Percentiles rank a stretch among this genome's conserved stretches.
Evolutionary conservation across 2,888 invertebrate species (phyloP).

Genomic region (Prosapia bicincta): DNA sequence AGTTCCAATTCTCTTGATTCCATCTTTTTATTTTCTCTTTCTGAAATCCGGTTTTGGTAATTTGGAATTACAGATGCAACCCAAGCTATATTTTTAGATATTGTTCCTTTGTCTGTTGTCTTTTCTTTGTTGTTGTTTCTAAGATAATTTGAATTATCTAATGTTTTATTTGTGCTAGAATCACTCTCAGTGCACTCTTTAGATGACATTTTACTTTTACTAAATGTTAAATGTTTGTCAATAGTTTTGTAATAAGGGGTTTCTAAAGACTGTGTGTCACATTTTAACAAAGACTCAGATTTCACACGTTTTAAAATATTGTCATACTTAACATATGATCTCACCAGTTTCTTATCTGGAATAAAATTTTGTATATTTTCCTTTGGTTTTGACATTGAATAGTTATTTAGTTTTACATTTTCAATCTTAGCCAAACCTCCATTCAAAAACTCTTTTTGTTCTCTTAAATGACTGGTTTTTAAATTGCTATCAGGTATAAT

Average conservation of each 20-base stretch:
- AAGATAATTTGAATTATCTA: background rate
- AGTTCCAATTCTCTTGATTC: background rate
- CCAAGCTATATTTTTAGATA: background rate
- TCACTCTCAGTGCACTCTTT: background rate
- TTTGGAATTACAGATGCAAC: background rate
- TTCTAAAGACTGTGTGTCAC: background rate
- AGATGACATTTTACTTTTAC: background rate
- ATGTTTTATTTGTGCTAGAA: background rate
- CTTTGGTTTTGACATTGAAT: too few relatives aligned
- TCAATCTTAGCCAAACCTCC: too few relatives aligned
- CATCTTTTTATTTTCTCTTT: background rate
- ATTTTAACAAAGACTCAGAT: background rate
- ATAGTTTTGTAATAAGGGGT: background rate
- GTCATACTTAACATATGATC: background rate
- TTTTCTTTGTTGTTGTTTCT: background rate
- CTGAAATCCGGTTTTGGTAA: background rate
- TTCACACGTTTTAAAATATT: background rate
- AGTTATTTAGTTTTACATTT: too few relatives aligned
- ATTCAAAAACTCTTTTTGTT: too few relatives aligned
- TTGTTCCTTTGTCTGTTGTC: background rate
- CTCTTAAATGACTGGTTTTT: too few relatives aligned
- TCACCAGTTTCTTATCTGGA: background rate
- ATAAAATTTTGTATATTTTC: background rate
- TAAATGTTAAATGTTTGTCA: background rate
- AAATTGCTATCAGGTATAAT: too few relatives aligned